Base-by-base conservation (phyloP, 2,113 vertebrate genomes). In the Nasalis larvatus region DNA sequence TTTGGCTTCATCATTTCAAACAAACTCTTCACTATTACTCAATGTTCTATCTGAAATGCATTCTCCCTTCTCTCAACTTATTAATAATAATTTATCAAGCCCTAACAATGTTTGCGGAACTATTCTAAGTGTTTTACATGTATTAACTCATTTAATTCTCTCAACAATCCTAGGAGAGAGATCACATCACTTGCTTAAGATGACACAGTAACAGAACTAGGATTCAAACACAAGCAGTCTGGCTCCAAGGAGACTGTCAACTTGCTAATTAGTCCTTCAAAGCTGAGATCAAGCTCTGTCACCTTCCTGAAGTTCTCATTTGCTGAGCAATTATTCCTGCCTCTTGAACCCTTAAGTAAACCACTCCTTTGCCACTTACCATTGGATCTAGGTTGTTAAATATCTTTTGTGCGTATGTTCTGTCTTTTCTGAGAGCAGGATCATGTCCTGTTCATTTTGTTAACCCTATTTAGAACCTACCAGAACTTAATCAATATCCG, bases 81-180 rank as follows among this genome's bases (percentile, higher is more conserved):
- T 9, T 18, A 88, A 14, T 45, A 81, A 73, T 45, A 91, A 73
- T 63, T 93, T 42, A 21, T 23, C n/a, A 92, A 58, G 68, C 6
- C 60, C 76, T 94, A 20, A 42, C 1, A 7, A 80, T 12, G 17
- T 40, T 4, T 81, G 47, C 74, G 84, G 80, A 84, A 92, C 23
- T 23, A 21, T 52, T 84, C 82, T 58, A 74, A 84, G 66, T 37
- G 68, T 17, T 42, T 25, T 8, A 68, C 49, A n/a, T 52, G 49
- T 42, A 87, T 49, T 56, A 90, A 35, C 27, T 94, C 54, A 66
- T 69, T 92, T 94, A 86, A 94, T 47, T 96, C n/a, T 80, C 69
- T 86, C 69, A 81, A 66, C 4, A 81, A 54, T 63, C 66, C 35
- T 60, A 78, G 25, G 23, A 76, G n/a, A 37, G n/a, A 88, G 35